Base-by-base conservation (phyloP, 2,888 invertebrate genomes). In the Chymomyza amoena region DNA sequence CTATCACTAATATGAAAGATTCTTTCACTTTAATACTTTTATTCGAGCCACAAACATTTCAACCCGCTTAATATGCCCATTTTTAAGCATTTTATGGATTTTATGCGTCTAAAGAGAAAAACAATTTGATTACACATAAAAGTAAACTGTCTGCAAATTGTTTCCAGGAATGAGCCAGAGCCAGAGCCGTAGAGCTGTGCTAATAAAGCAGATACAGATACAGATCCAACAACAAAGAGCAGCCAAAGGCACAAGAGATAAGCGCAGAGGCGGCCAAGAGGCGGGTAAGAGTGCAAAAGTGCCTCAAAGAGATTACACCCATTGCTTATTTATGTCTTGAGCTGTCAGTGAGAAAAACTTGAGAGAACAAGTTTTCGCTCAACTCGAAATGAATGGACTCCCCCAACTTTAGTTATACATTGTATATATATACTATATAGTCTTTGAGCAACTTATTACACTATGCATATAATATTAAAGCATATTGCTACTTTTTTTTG, bases 121-220 rank as follows among this genome's bases (percentile, higher is more conserved):
- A 54, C 54, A 54, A 54, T 54, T 54, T 54, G 9, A 54, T 54
- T 54, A 54, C 10, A 18, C 20, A 54, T 54, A 18, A 54, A 54
- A 54, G 54, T 54, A 54, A 54, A 54, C 54, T 54, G 54, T 54
- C 16, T 20, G 54, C 16, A 54, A 54, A 15, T 54, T 54, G 54
- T 13, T 45, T 45, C 13, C 39, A 45, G 39, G 39, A 45, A 45
- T 13, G 39, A 45, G 39, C n/a, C n/a, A n/a, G n/a, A n/a, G n/a
- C n/a, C n/a, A n/a, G n/a, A n/a, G n/a, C 13, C 4, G 39, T 45
- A 45, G 39, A 45, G 39, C 6, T 45, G 39, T 45, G 39, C 39
- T 39, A 13, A 39, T 39, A 39, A 39, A 39, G 39, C 39, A 39
- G 13, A 32, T 32, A 32, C 32, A 32, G 32, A 32, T 32, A 32